Base-by-base conservation (phyloP, 2,888 invertebrate species). In the Sminthurides aquaticus region DNA sequence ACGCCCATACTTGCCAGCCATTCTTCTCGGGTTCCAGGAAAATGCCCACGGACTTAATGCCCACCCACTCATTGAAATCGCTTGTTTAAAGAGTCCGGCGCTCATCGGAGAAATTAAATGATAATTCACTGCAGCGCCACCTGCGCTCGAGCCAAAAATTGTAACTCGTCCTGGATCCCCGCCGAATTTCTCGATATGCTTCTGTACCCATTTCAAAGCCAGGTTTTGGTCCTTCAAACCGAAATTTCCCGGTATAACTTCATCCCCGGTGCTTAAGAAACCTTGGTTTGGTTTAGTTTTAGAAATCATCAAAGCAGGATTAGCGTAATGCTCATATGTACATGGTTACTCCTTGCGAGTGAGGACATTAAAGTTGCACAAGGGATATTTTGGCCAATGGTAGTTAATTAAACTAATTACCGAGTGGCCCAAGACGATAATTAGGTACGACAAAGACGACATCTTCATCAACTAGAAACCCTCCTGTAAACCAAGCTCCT, bases 391-490 rank as follows among this genome's bases (percentile, higher is more conserved):
- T n/a, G n/a, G n/a, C n/a, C n/a, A n/a, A n/a, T n/a, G n/a, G n/a
- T n/a, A n/a, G n/a, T n/a, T n/a, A n/a, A n/a, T n/a, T n/a, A n/a
- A n/a, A n/a, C n/a, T n/a, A n/a, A n/a, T n/a, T 60, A 60, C 60
- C 60, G 11, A 60, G 49, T 2, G 27, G 25, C 25, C 60, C 60
- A 2, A 60, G 18, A 1, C 60, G 60, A n/a, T 60, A 60, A 5
- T 48, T 49, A 2, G 28, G 26, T 24, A 25, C n/a, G 3, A 60
- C 49, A 24, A 60, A 2, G 2, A 60, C 49, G 8, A 60, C 49
- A 49, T 60, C 60, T 25, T 49, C 49, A 22, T 60, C 60, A 25
- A 60, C 49, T 3, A 60, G 26, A 28, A 27, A 60, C 2, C 55
- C 43, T 3, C 28, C 62, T 5, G 11, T 11, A 26, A 22, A 62